Conservation (phyloP, 2,797 vertebrate genomes). For the Siniperca scherzeri region DNA sequence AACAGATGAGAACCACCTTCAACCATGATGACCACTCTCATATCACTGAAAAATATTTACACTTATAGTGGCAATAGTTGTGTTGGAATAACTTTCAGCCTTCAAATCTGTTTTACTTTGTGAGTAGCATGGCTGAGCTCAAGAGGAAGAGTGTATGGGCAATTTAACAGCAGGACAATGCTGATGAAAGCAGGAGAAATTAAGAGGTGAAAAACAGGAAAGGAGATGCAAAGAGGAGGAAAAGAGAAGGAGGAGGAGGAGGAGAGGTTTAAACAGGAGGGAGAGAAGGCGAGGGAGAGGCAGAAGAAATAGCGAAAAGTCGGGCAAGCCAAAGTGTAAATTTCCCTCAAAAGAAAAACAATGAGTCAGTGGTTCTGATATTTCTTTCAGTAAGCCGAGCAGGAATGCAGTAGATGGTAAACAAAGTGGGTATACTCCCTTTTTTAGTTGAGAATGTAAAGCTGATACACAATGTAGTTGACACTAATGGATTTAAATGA, state of each 20-base stretch:
- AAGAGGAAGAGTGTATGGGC: not conserved
- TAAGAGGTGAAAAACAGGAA: constrained; percentile 12
- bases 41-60: constrained; percentile 12
- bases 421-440: not conserved
- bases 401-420: constrained; percentile 7
- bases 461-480: not conserved
- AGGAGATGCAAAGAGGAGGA: constrained; percentile 8
- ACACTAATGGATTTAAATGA: not conserved
- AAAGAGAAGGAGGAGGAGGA: not conserved
- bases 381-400: not conserved
- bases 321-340: constrained; percentile 14
- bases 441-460: not conserved
- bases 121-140: not conserved
- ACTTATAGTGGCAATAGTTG: not conserved
- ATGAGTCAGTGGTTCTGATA: constrained; percentile 35
- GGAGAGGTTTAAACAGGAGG: not conserved
- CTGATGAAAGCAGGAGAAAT: constrained; percentile 26
- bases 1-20: constrained; percentile 25
- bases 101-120: constrained; percentile 17
- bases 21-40: not conserved
- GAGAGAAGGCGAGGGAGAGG: not conserved
- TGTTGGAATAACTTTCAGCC: not conserved
- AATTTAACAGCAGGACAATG: constrained; percentile 14
- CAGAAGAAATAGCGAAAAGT: constrained; percentile 10
- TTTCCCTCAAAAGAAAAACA: constrained; percentile 37